Percentiles rank a stretch among this genome's conserved stretches.
Conservation (phyloP, 2,797 vertebrate genomes). For the Chrosomus eos region DNA sequence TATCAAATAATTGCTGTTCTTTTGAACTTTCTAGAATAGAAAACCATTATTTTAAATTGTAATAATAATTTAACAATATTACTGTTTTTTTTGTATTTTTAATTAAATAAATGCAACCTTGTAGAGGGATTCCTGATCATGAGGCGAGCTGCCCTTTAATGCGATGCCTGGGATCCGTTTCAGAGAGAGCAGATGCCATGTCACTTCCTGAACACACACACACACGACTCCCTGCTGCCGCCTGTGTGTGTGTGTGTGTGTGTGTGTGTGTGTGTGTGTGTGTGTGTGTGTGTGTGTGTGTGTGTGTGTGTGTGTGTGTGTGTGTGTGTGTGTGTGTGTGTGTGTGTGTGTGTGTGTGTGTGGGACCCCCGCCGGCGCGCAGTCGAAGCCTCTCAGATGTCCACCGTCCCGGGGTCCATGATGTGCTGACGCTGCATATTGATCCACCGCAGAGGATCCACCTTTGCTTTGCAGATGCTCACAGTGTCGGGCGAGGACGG, state of each 20-base stretch:
- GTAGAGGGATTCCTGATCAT: not conserved
- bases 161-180: constrained; percentile 15
- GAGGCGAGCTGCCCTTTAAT: constrained; percentile 28
- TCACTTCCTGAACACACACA: constrained; percentile 43
- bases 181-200: constrained; percentile 40
- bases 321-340: constrained; percentile 24
- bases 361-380: constrained; percentile 24
- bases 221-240: constrained; percentile 18
- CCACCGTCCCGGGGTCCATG: constrained; percentile 18
- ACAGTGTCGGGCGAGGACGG: not conserved
- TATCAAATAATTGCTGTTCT: too few species aligned
- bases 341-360: constrained; percentile 11
- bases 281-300: constrained; percentile 16
- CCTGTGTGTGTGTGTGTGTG: constrained; percentile 12
- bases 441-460: constrained; percentile 43
- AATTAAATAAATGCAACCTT: too few species aligned
- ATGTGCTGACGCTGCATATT: constrained; percentile 45
- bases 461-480: constrained; percentile 38
- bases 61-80: too few species aligned
- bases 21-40: too few species aligned
- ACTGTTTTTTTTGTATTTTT: too few species aligned
- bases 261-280: constrained; percentile 20
- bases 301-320: constrained; percentile 5
- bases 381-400: constrained; percentile 50
- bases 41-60: too few species aligned